A percentile compares a stretch with the other conserved stretches of the same genome.
Conservation (phyloP, 2,797 vertebrate genomes). For the Chromis chromis region DNA sequence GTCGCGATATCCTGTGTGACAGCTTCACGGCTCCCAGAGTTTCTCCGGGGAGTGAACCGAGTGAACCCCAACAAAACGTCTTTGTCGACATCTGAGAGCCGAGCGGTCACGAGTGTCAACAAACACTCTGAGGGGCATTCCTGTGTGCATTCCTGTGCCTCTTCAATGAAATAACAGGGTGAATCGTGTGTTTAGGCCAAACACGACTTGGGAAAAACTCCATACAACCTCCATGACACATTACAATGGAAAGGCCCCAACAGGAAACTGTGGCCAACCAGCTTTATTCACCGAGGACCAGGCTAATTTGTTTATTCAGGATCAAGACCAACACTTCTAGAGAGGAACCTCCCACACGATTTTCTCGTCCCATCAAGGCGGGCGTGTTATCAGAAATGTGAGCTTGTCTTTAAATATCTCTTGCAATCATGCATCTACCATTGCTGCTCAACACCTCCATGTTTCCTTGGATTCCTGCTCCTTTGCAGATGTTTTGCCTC, state of each 20-base stretch:
- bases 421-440: background rate
- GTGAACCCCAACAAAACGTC: constrained; percentile 84
- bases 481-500: constrained; percentile 15
- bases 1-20: constrained; percentile 73
- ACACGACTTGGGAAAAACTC: constrained; percentile 38
- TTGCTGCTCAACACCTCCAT: background rate
- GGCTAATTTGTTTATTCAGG: constrained; percentile 70
- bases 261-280: constrained; percentile 46
- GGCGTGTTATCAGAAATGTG: constrained; percentile 19
- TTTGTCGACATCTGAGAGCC: constrained; percentile 80
- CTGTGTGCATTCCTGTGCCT: constrained; percentile 77
- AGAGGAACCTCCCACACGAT: constrained; percentile 43
- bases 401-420: constrained; percentile 13
- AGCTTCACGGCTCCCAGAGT: constrained; percentile 66
- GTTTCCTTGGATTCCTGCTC: background rate
- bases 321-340: constrained; percentile 23
- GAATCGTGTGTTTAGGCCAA: constrained; percentile 62
- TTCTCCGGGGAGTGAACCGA: constrained; percentile 75
- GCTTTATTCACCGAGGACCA: constrained; percentile 54
- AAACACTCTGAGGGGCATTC: constrained; percentile 79
- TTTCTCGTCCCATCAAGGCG: constrained; percentile 34
- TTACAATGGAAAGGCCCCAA: constrained; percentile 51
- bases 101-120: constrained; percentile 78
- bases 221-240: constrained; percentile 34
- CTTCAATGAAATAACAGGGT: constrained; percentile 69